A percentile compares a stretch with the other conserved stretches of the same genome.
These are phyloP conservation scores for Opisthocomus hoazin DNA, from an alignment of 2,113 vertebrate genomes.

Conservation along the genomic window DNA sequence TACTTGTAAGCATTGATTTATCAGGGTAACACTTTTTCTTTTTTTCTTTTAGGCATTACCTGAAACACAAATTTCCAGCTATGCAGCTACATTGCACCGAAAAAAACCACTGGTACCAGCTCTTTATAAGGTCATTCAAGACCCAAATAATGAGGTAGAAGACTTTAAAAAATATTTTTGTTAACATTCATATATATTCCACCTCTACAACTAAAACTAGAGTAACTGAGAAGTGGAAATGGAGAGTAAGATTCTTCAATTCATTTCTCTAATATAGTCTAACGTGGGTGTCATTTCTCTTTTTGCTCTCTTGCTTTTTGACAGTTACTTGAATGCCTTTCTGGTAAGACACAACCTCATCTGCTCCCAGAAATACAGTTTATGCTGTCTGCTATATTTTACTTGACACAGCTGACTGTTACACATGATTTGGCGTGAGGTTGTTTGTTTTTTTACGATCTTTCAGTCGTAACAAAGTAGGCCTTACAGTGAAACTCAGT, in stretches of 20 bases:
- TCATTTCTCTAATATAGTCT: neutral
- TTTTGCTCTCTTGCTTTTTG: neutral
- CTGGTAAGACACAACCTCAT: neutral
- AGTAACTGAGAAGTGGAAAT: neutral
- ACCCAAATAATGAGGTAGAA: constrained; percentile 90
- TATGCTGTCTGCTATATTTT: neutral
- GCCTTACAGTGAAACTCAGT: neutral
- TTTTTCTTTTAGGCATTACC: constrained; percentile 81
- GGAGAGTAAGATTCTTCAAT: neutral
- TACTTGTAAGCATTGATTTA: neutral
- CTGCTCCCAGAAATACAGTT: constrained; percentile 1
- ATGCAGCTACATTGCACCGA: constrained; percentile 89
- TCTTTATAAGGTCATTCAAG: constrained; percentile 95
- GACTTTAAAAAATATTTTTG: neutral
- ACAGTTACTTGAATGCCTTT: neutral
- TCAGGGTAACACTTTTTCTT: neutral
- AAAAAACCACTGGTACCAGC: constrained; percentile 91
- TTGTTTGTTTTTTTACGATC: neutral
- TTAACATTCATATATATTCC: neutral
- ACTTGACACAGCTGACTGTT: neutral
- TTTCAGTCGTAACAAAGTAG: neutral
- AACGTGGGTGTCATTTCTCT: neutral
- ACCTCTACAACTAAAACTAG: neutral
- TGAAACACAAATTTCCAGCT: constrained; percentile 89
- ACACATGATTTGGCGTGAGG: neutral